phyloP scores from a whole-genome alignment of 2,113 vertebrate genomes.

The Ailurus styani region DNA sequence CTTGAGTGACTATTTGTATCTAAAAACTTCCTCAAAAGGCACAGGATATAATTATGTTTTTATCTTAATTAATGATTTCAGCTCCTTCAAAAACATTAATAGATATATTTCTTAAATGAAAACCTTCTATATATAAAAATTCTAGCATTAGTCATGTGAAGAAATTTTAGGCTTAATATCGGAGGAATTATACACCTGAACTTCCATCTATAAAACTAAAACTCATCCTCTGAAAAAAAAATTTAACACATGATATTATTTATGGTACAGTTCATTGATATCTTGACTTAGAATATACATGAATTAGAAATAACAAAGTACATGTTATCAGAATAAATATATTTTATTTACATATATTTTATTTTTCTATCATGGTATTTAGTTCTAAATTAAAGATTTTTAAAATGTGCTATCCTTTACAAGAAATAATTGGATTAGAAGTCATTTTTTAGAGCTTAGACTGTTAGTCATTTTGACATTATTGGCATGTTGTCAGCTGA shows the following conservation, averaged over 20 bases:
- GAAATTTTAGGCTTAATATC: neutral
- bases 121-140: neutral
- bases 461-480: conserved; percentile 49
- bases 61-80: neutral
- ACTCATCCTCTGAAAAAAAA: neutral
- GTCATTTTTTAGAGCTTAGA: conserved; percentile 48
- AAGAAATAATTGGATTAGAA: conserved; percentile 65
- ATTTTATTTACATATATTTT: neutral
- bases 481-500: conserved; percentile 31
- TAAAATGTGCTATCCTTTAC: neutral
- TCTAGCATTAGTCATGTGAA: neutral
- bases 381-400: neutral
- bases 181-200: neutral
- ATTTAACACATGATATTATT: neutral
- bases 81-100: neutral
- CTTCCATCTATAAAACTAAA: conserved; percentile 39
- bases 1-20: neutral
- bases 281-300: neutral
- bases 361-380: conserved; percentile 10
- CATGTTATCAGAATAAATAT: neutral
- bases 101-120: neutral
- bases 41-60: neutral
- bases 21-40: neutral
- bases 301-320: neutral
- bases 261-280: neutral